These are phyloP conservation scores for Lissocephala sabroskyi DNA, from an alignment of 2,888 invertebrate genomes.

Conservation along the genomic window DNA sequence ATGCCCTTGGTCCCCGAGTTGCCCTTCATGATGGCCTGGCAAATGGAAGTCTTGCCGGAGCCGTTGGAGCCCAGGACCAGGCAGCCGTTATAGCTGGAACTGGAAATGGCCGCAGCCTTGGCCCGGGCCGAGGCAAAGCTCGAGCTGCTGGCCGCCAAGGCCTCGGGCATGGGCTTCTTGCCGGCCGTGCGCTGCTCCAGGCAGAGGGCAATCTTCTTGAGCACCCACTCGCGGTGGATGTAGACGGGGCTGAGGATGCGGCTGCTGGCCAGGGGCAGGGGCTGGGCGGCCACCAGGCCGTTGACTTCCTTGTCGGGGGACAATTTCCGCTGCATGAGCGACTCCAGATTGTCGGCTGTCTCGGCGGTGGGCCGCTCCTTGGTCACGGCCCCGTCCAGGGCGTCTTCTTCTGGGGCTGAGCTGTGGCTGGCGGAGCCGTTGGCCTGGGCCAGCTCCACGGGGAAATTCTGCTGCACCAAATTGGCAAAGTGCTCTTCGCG, in stretches of 20 bases:
- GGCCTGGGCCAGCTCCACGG: slow-evolving; percentile 50
- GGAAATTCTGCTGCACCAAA: slow-evolving; percentile 72
- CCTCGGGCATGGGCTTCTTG: slow-evolving; percentile 75
- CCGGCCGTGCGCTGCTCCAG: slow-evolving; percentile 89
- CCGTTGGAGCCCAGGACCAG: slow-evolving; percentile 93
- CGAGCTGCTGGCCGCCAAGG: slow-evolving; percentile 38
- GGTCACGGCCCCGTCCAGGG: slow-evolving; percentile 28
- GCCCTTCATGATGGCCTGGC: slow-evolving; percentile 78
- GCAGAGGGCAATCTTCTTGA: slow-evolving; percentile 93
- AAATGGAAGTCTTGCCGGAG: slow-evolving; percentile 94
- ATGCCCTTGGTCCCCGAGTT: slow-evolving; percentile 72
- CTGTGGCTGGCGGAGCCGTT: slow-evolving; percentile 26
- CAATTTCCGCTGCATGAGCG: slow-evolving; percentile 69
- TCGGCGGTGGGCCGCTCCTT: slow-evolving; percentile 38
- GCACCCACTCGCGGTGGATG: slow-evolving; percentile 89
- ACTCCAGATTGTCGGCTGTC: slow-evolving; percentile 68
- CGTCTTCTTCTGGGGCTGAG: slow-evolving; percentile 55
- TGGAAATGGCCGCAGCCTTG: slow-evolving; percentile 65
- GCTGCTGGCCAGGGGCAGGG: slow-evolving; percentile 17
- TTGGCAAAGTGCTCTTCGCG: slow-evolving; percentile 73
- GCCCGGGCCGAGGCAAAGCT: slow-evolving; percentile 63
- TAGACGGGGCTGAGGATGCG: slow-evolving; percentile 62
- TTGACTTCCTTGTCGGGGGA: slow-evolving; percentile 71
- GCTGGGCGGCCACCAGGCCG: slow-evolving; percentile 46
- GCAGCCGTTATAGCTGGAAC: slow-evolving; percentile 80